These are phyloP conservation scores for Eupelmus urozonus DNA, from an alignment of 2,888 invertebrate species.

Conservation along the genomic window DNA sequence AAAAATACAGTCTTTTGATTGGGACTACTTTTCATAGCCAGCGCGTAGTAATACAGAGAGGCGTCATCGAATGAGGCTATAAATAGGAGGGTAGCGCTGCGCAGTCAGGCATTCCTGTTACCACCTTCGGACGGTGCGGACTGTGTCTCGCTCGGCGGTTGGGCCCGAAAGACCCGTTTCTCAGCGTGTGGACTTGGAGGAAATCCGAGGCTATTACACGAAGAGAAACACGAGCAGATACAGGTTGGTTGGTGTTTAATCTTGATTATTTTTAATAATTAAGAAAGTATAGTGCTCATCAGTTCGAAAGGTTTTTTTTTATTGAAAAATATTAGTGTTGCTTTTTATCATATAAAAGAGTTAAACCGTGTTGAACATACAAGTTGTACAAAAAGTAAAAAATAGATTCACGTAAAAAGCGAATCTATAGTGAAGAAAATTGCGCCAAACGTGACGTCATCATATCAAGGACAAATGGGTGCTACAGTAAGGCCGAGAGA, in stretches of 20 bases:
- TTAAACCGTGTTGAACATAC: constrained; percentile 1
- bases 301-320: constrained; percentile 13
- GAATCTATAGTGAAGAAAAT: constrained; percentile 10
- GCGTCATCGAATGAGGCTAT: not conserved
- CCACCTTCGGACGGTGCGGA: constrained; percentile 57
- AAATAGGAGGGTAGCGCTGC: not conserved
- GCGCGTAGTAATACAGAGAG: not conserved
- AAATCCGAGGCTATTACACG: constrained; percentile 61
- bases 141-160: constrained; percentile 66
- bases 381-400: not conserved
- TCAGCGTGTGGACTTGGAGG: constrained; percentile 54
- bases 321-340: constrained; percentile 7
- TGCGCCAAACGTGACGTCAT: constrained; percentile 34
- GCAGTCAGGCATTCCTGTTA: constrained; percentile 12
- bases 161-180: constrained; percentile 50
- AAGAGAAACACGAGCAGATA: constrained; percentile 71
- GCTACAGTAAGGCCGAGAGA: constrained; percentile 62
- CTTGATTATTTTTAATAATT: constrained; percentile 61
- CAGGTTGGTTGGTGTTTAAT: constrained; percentile 72
- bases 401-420: too few relatives aligned
- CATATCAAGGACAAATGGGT: constrained; percentile 61
- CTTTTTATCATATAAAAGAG: not conserved
- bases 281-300: constrained; percentile 44
- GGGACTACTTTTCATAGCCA: not conserved
- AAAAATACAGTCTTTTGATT: not conserved